Evolutionary conservation across 2,113 vertebrate genomes (phyloP), one percentile per base, ranked within the genome.

Genomic region (Pterocles orientalis): DNA sequence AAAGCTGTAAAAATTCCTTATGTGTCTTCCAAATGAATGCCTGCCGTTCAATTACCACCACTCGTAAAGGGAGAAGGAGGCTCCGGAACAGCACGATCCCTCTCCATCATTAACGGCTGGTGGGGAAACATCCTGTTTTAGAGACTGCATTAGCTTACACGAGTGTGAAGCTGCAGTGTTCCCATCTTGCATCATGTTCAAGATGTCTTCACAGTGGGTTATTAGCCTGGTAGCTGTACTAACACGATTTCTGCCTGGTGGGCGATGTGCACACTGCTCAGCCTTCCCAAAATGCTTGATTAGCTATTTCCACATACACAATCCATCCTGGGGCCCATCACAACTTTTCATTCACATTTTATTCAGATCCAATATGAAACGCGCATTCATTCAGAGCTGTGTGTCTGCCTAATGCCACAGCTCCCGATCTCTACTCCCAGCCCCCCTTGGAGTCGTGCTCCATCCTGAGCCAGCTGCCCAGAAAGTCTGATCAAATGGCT

Each of bases 151-250:
- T 54, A 84, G 77, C 82, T 87, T 47, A 75, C 51, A 90, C 53
- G 39, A 95, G 70, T 71, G 81, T 73, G 84, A 91, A 91, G 86
- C 83, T 73, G 60, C 72, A 89, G 41, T 43, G 54, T 88, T 86
- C 24, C 68, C 56, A 57, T 66, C 73, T 80, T 75, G 80, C 53
- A 68, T 68, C 60, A 54, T 6, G 70, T 75, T 92, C 83, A 81
- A 95, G 82, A 86, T 69, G 82, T 85, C 93, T 76, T 94, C 94
- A 94, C 88, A 90, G 86, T 45, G 68, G 61, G 86, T 54, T 68
- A 71, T 89, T 84, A 91, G 77, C 43, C 39, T 56, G 43, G 48
- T 71, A 75, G 73, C 70, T 79, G 70, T 56, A 45, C 61, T 78
- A 58, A 84, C 61, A 21, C 56, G 39, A 11, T 43, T 87, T 86